phyloP scores from a whole-genome alignment of 1,140 invertebrate genomes.

The Sarcophaga peregrina region DNA sequence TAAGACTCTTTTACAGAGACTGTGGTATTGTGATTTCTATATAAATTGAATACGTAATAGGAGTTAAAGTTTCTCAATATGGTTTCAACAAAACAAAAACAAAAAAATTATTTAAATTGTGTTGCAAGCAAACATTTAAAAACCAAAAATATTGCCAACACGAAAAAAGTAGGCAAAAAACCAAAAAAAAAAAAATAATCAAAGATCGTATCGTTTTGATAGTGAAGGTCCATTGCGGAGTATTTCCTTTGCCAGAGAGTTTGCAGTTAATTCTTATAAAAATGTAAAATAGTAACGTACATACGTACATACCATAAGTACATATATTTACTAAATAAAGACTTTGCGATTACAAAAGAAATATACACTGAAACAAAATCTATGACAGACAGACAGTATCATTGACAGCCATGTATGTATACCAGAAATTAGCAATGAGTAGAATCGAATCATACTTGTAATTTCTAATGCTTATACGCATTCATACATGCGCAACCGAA shows the following conservation, averaged over 20 bases:
- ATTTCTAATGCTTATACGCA: no score
- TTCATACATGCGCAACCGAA: no score
- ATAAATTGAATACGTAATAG: constrained; percentile 5
- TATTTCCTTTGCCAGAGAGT: constrained; percentile 32
- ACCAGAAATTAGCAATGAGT: no score
- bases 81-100: neutral
- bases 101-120: neutral
- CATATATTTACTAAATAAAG: no score
- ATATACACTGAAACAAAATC: neutral
- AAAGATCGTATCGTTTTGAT: constrained; percentile 43
- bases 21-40: neutral
- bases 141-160: neutral
- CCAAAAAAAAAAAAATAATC: no score
- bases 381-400: neutral
- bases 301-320: no score
- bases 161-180: no score
- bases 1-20: no score
- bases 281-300: neutral
- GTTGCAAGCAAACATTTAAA: neutral
- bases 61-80: neutral
- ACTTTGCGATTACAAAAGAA: neutral
- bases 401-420: no score
- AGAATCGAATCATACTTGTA: no score
- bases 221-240: constrained; percentile 47
- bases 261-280: neutral